These are phyloP conservation scores for Epizoanthus rinbou DNA, from an alignment of 92 coral and sea anemone genomes.

Conservation along the genomic window DNA sequence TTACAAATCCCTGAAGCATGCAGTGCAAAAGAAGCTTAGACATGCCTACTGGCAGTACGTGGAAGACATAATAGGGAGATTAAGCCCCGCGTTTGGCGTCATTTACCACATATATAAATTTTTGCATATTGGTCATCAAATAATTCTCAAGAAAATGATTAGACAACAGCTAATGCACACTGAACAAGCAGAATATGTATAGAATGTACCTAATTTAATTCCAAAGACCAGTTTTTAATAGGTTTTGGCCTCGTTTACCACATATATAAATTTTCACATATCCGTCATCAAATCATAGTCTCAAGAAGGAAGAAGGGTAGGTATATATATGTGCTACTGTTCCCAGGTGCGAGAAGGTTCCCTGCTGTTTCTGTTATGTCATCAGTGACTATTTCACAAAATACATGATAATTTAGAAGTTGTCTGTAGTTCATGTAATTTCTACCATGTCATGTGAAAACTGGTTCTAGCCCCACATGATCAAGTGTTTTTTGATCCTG, in stretches of 20 bases:
- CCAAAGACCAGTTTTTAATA: no score
- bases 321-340: no score
- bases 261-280: neutral
- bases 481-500: neutral
- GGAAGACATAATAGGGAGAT: no score
- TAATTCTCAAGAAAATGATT: no score
- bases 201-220: no score
- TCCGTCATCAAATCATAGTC: neutral
- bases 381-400: conserved; percentile 14
- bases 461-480: conserved; percentile 11
- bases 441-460: conserved; percentile 15
- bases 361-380: neutral
- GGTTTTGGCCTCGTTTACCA: no score
- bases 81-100: no score
- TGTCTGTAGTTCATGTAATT: conserved; percentile 14
- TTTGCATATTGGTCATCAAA: no score
- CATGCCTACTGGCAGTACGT: conserved; percentile 7
- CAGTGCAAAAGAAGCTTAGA: conserved; percentile 3
- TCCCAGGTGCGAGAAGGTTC: no score
- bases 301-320: no score
- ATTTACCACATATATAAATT: conserved; percentile 13
- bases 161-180: no score
- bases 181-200: no score
- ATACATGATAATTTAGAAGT: conserved; percentile 9
- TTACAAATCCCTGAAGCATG: conserved; percentile 13